Evolutionary conservation across 1,140 invertebrate genomes (phyloP).

Genomic region (Anthonomus grandis): DNA sequence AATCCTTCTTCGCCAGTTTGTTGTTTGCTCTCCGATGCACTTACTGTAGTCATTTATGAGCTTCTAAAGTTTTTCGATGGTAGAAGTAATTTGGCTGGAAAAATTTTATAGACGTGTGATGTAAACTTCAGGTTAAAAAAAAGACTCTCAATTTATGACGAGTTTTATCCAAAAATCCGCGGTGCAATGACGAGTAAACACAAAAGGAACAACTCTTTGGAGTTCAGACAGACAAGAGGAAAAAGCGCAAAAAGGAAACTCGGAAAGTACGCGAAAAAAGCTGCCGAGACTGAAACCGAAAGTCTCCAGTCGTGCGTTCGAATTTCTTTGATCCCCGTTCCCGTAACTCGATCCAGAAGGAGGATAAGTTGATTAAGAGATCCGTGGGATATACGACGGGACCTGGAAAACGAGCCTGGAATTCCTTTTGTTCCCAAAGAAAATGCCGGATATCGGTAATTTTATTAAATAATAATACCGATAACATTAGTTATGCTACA

Average conservation of each 20-base stretch:
- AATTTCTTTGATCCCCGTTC: conserved; percentile 18
- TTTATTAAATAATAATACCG: too few relatives aligned
- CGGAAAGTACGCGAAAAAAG: too few relatives aligned
- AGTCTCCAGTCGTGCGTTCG: conserved; percentile 17
- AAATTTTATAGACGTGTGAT: neutral
- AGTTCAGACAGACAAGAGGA: conserved; percentile 1
- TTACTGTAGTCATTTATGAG: too few relatives aligned
- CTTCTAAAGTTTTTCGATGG: too few relatives aligned
- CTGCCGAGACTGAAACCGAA: conserved; percentile 13
- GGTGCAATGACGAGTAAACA: neutral
- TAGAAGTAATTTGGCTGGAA: neutral
- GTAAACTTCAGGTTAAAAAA: neutral
- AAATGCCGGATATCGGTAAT: too few relatives aligned
- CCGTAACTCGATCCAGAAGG: conserved; percentile 6
- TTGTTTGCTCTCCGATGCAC: too few relatives aligned
- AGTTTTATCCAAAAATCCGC: neutral
- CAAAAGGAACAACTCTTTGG: neutral
- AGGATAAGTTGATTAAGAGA: conserved; percentile 18
- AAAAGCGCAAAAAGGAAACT: conserved; percentile 7
- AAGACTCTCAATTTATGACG: neutral
- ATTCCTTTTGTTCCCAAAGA: too few relatives aligned
- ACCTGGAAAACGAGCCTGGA: too few relatives aligned
- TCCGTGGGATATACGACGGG: conserved; percentile 3
- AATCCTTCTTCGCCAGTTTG: conserved; percentile 23
- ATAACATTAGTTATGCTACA: too few relatives aligned